Evolutionary conservation across 2,113 vertebrate species (phyloP).

Genomic region (Morone saxatilis): DNA sequence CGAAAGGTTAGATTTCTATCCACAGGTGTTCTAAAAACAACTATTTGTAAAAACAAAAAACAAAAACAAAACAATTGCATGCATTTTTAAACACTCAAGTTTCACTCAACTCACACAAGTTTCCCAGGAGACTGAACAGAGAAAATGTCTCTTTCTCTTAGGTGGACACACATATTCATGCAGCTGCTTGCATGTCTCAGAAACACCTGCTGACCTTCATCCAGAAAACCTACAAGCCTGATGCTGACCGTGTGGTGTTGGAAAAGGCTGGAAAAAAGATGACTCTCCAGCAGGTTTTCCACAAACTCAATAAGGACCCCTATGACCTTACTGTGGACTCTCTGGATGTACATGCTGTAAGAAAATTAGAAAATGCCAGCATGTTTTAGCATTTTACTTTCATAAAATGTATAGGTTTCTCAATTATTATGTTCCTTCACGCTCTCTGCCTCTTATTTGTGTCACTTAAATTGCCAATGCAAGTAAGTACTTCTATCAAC

Average conservation of each 20-base stretch:
- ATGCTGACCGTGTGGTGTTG: slow-evolving; percentile 91
- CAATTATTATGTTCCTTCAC: neutral
- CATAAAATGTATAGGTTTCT: no score
- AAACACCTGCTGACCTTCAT: slow-evolving; percentile 97
- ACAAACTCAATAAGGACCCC: slow-evolving; percentile 93
- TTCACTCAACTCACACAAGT: no score
- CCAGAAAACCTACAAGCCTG: slow-evolving; percentile 93
- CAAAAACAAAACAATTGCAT: no score
- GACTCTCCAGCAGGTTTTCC: slow-evolving; percentile 94
- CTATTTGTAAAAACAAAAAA: neutral
- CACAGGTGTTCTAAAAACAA: neutral
- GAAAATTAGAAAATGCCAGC: slow-evolving; percentile 36
- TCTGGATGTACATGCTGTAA: slow-evolving; percentile 94
- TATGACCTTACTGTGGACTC: slow-evolving; percentile 98
- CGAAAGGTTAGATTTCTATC: slow-evolving; percentile 88
- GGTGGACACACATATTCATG: slow-evolving; percentile 99
- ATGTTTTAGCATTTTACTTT: neutral
- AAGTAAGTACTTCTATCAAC: neutral
- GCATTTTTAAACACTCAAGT: no score
- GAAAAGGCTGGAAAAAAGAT: slow-evolving; percentile 91
- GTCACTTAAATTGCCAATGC: neutral
- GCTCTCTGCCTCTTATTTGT: neutral
- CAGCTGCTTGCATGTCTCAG: slow-evolving; percentile 99
- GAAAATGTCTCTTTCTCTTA: slow-evolving; percentile 62
- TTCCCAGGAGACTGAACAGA: neutral